Evolutionary conservation across 1,140 invertebrate genomes (phyloP).

Genomic region (Ceratoteleas bidentatus): DNA sequence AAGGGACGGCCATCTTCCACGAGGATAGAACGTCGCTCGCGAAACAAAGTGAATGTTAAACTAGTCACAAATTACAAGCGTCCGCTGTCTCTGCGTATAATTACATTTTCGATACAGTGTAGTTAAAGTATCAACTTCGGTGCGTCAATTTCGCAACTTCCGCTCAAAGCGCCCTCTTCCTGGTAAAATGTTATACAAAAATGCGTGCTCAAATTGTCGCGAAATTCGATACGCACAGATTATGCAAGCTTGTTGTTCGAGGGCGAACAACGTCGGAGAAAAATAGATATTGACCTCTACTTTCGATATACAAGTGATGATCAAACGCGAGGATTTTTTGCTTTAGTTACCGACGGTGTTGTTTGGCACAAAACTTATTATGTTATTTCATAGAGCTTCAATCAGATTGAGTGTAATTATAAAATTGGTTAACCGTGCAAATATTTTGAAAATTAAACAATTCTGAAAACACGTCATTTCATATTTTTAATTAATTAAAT

Average conservation of each 20-base stretch:
- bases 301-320: too few species aligned
- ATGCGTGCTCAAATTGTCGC: constrained; percentile 42
- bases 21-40: not conserved
- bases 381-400: too few species aligned
- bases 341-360: too few species aligned
- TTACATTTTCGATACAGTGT: constrained; percentile 59
- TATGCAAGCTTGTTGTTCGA: constrained; percentile 13
- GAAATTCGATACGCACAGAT: constrained; percentile 44
- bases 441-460: too few species aligned
- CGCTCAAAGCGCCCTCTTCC: constrained; percentile 38
- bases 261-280: constrained; percentile 7
- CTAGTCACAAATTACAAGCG: constrained; percentile 59
- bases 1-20: constrained; percentile 1
- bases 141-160: constrained; percentile 31
- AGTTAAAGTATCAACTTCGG: constrained; percentile 44
- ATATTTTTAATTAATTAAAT: too few species aligned
- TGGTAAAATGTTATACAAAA: constrained; percentile 49
- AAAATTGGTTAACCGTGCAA: too few species aligned
- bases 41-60: constrained; percentile 61
- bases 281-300: constrained; percentile 1
- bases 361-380: too few species aligned
- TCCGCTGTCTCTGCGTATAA: constrained; percentile 47
- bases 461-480: too few species aligned
- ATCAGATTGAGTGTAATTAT: too few species aligned
- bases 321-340: too few species aligned